Evolutionary conservation across 2,888 invertebrate species (phyloP).

Genomic region (Anthophora plumipes): DNA sequence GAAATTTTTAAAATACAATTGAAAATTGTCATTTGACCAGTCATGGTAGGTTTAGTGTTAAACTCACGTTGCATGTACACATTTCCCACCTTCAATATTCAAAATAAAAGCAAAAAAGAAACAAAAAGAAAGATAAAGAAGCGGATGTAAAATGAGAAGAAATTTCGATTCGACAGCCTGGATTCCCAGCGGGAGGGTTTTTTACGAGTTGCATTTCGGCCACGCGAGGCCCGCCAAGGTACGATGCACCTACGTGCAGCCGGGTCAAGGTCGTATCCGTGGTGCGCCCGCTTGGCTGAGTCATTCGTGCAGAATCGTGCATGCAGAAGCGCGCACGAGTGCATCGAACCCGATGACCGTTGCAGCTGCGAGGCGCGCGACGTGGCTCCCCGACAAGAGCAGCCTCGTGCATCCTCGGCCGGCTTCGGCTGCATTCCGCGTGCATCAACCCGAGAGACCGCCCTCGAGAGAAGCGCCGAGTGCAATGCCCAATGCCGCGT

Average conservation of each 20-base stretch:
- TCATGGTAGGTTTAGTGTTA: no score
- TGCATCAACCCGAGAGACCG: conserved; percentile 80
- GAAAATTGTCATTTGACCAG: no score
- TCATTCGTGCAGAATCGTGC: conserved; percentile 81
- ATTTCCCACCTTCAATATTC: no score
- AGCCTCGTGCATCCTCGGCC: conserved; percentile 72
- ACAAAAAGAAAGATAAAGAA: no score
- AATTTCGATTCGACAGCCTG: background rate
- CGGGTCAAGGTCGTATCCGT: conserved; percentile 83
- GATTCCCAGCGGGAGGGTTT: background rate
- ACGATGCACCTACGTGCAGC: conserved; percentile 80
- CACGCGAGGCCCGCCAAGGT: conserved; percentile 70
- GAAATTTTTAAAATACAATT: no score
- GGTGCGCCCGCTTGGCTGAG: conserved; percentile 79
- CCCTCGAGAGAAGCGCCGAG: conserved; percentile 79
- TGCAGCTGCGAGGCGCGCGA: conserved; percentile 77
- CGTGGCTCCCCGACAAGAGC: conserved; percentile 51
- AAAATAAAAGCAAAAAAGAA: background rate
- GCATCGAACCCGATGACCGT: conserved; percentile 84
- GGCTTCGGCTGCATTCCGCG: conserved; percentile 79
- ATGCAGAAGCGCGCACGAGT: conserved; percentile 75
- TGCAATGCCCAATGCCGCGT: conserved; percentile 78
- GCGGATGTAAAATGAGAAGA: background rate
- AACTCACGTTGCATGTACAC: no score
- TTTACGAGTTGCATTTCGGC: conserved; percentile 34